phyloP scores from a whole-genome alignment of 1,140 invertebrate genomes.

The Drosophila ficusphila region DNA sequence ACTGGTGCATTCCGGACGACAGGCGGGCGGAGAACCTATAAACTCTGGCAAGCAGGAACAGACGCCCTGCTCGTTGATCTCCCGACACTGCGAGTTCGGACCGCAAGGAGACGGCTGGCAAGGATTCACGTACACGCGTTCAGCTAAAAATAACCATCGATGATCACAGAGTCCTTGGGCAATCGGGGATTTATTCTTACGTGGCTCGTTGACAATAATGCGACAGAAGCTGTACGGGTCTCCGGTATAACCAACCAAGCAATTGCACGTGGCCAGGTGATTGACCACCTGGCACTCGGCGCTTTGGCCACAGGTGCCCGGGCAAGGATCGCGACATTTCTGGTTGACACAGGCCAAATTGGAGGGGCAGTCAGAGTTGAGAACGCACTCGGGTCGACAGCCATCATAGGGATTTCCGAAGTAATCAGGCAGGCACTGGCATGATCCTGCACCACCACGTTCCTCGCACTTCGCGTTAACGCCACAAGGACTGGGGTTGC shows the following conservation, averaged over 20 bases:
- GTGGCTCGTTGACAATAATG: constrained; percentile 85
- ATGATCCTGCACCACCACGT: constrained; percentile 87
- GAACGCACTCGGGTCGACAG: constrained; percentile 91
- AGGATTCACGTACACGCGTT: constrained; percentile 85
- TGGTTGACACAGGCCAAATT: constrained; percentile 90
- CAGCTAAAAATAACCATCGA: constrained; percentile 51
- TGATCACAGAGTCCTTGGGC: background rate
- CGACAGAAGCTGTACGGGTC: constrained; percentile 88
- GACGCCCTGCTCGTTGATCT: constrained; percentile 87
- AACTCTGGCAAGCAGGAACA: constrained; percentile 91
- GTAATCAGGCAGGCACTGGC: constrained; percentile 89
- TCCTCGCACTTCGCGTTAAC: constrained; percentile 92
- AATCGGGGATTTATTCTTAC: constrained; percentile 84
- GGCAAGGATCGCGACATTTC: constrained; percentile 91
- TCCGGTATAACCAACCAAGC: constrained; percentile 88
- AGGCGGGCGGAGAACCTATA: constrained; percentile 90
- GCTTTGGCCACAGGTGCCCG: constrained; percentile 89
- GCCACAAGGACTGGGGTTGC: constrained; percentile 87
- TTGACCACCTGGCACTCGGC: constrained; percentile 89
- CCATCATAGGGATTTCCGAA: constrained; percentile 89
- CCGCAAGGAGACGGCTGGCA: constrained; percentile 91
- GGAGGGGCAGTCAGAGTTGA: constrained; percentile 89
- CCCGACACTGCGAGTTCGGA: constrained; percentile 87
- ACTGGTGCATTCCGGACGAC: constrained; percentile 89
- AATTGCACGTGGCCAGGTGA: constrained; percentile 90